Evolutionary conservation across 1,140 invertebrate genomes (phyloP).

Genomic region (Listronotus bonariensis): DNA sequence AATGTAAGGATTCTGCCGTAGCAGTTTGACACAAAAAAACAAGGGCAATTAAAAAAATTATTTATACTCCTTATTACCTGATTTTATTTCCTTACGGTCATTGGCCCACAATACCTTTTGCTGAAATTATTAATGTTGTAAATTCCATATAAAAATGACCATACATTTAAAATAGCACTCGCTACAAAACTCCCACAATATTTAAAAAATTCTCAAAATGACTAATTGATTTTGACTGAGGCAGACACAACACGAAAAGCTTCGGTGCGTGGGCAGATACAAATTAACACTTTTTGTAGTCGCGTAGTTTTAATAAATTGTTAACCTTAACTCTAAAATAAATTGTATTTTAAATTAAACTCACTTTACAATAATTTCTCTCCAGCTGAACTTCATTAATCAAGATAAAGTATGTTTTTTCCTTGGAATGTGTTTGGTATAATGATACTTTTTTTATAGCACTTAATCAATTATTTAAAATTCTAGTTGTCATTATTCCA

Average conservation of each 20-base stretch:
- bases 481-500: too few species aligned
- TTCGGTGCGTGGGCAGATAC: slow-evolving; percentile 16
- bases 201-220: slow-evolving; percentile 1
- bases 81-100: too few species aligned
- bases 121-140: too few species aligned
- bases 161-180: neutral
- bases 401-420: slow-evolving; percentile 7
- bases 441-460: slow-evolving; percentile 9
- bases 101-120: too few species aligned
- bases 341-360: slow-evolving; percentile 20
- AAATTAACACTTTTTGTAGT: slow-evolving; percentile 27
- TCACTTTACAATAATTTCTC: slow-evolving; percentile 18
- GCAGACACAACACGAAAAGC: slow-evolving; percentile 13
- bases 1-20: too few species aligned
- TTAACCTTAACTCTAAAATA: slow-evolving; percentile 18
- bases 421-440: slow-evolving; percentile 13
- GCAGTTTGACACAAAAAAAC: too few species aligned
- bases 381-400: slow-evolving; percentile 20
- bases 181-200: neutral
- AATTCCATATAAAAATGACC: neutral
- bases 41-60: too few species aligned
- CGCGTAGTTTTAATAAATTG: slow-evolving; percentile 25
- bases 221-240: slow-evolving; percentile 21
- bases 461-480: too few species aligned
- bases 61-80: too few species aligned